These are phyloP conservation scores for Rhagologus leucostigma DNA, from an alignment of 2,113 vertebrate genomes.

Conservation along the genomic window DNA sequence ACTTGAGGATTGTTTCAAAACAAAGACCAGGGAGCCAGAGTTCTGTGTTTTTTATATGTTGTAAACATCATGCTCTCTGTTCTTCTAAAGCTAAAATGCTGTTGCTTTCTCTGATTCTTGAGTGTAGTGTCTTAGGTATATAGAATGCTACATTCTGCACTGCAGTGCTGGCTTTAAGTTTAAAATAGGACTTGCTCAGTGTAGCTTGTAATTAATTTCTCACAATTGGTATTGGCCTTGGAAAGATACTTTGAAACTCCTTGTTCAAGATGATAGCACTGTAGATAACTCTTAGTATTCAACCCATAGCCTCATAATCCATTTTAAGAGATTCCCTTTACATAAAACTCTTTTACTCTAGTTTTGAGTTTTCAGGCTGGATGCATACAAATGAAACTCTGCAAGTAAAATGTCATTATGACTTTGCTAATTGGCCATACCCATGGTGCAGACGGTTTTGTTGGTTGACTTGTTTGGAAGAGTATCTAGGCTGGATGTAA, in stretches of 20 bases:
- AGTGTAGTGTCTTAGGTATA: not conserved
- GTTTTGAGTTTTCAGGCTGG: not conserved
- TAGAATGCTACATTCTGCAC: not conserved
- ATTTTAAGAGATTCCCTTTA: not conserved
- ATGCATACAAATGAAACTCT: not conserved
- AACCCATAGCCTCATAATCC: not conserved
- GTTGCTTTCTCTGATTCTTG: not conserved
- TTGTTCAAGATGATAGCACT: not conserved
- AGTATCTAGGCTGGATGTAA: not conserved
- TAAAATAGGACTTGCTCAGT: not conserved
- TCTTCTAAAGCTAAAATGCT: not conserved
- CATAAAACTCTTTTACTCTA: rapidly evolving
- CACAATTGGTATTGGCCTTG: not conserved
- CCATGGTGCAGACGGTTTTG: not conserved
- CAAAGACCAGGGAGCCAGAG: not conserved
- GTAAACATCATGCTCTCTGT: not conserved
- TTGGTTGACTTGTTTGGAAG: not conserved
- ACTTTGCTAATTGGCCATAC: not conserved
- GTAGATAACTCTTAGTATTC: not conserved
- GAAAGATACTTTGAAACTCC: not conserved
- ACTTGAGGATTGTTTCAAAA: not conserved
- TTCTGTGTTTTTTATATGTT: not conserved
- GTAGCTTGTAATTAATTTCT: not conserved
- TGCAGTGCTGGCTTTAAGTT: not conserved
- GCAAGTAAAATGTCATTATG: not conserved